Conservation (phyloP, 2,797 vertebrate genomes). For the Manis javanica region DNA sequence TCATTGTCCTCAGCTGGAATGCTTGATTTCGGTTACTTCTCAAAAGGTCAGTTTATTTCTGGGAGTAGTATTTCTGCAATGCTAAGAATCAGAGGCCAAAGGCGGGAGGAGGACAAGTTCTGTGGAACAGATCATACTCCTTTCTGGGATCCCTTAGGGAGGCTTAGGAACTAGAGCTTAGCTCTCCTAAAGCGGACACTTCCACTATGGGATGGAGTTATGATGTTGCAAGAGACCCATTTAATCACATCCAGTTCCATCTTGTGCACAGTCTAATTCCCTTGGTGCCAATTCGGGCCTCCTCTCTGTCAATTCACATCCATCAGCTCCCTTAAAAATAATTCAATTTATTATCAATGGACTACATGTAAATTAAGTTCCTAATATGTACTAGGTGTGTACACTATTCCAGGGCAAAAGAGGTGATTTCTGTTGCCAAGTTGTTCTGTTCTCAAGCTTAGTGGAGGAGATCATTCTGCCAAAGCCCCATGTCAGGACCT, state of each 20-base stretch:
- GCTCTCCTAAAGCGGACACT: constrained; percentile 16
- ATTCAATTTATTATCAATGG: not conserved
- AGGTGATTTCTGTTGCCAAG: not conserved
- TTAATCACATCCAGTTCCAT: constrained; percentile 51
- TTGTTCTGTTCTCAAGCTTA: too few species aligned
- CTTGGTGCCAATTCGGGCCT: not conserved
- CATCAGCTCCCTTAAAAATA: not conserved
- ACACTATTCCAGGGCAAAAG: not conserved
- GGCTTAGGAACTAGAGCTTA: constrained; percentile 36
- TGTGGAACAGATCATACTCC: constrained; percentile 71
- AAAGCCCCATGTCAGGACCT: not conserved
- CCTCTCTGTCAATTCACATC: not conserved
- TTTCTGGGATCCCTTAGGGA: constrained; percentile 44
- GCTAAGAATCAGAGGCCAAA: constrained; percentile 73
- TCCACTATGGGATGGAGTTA: constrained; percentile 13
- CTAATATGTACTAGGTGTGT: not conserved
- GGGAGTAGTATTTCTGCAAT: constrained; percentile 76
- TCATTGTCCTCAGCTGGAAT: constrained; percentile 80
- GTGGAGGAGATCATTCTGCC: not conserved
- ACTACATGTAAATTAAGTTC: not conserved
- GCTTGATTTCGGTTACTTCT: constrained; percentile 69
- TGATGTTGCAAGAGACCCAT: not conserved
- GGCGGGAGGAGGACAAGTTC: constrained; percentile 43
- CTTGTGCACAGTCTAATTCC: not conserved
- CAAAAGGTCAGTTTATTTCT: constrained; percentile 82